Evolutionary conservation across 2,797 vertebrate genomes (phyloP), one percentile per base, ranked within the genome.

Genomic region (Lagodon rhomboides): DNA sequence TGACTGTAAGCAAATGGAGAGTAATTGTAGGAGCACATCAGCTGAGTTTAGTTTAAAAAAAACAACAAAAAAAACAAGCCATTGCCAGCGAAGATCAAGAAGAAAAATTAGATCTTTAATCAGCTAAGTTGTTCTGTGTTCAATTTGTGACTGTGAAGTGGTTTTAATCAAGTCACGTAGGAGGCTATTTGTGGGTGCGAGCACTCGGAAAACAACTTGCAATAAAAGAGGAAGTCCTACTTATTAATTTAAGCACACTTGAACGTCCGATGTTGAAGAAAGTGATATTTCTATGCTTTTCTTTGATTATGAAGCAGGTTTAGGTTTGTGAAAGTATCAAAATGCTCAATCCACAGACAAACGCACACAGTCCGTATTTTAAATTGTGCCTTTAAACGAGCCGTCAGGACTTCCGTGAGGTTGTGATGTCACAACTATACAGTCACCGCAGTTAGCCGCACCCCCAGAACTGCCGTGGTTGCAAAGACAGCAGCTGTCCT

Each of bases 101-200:
- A 27, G 7, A 11, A 47, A 64, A 72, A 15, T 41, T 0, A 4
- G 15, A 25, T 27, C 5, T 53, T 18, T 3, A 54, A 13, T 64
- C 25, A 72, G 17, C 2, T 5, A 8, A 61, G 20, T 6, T 66
- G 50, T 41, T 30, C 5, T 15, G 22, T n/a, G 2, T 60, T 34
- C 17, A 46, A 44, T 27, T 58, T 2, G 12, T 47, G 11, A 51
- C 11, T 62, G n/a, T 38, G 10, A 63, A 43, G 47, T 46, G 46
- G 43, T 53, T 82, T 77, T 34, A 67, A 67, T 68, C 27, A 71
- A 73, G 67, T 73, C 5, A 64, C 59, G 60, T 7, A n/a, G 11
- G 1, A 58, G 38, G 22, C 4, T 17, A n/a, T 54, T 20, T 5
- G 58, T 41, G 79, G 50, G 44, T 62, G 49, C 4, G 49, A 44